Evolutionary conservation across 2,888 invertebrate species (phyloP).

Genomic region (Chloroclysta siterata): DNA sequence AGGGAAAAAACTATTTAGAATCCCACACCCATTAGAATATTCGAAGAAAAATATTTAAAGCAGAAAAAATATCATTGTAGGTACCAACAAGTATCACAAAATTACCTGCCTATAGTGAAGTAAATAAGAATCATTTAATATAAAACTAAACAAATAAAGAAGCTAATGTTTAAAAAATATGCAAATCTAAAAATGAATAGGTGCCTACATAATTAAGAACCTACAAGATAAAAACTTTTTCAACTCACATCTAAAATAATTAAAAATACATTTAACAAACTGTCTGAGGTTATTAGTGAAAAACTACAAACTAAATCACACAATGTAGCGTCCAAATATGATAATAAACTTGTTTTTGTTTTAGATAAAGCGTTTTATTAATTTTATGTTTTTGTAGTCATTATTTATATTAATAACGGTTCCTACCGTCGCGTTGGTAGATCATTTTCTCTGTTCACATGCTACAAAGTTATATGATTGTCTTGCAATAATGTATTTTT

Average conservation of each 20-base stretch:
- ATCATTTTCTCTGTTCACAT: neutral
- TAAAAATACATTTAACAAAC: neutral
- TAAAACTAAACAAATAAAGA: neutral
- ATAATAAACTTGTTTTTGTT: conserved; percentile 6
- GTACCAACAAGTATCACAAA: no score
- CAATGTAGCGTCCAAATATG: conserved; percentile 5
- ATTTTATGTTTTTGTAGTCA: conserved; percentile 3
- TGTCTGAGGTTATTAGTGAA: neutral
- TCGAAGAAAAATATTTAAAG: no score
- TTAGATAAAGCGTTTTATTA: conserved; percentile 3
- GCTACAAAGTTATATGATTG: neutral
- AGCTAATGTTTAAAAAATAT: neutral
- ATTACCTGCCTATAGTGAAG: neutral
- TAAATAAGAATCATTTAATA: neutral
- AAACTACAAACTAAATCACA: conserved; percentile 15
- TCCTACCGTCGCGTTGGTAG: conserved; percentile 10
- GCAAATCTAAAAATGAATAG: neutral
- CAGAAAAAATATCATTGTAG: no score
- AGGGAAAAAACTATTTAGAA: no score
- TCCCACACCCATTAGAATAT: no score
- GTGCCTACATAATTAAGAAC: neutral
- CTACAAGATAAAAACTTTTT: neutral
- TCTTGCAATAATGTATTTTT: neutral
- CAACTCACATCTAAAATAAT: neutral
- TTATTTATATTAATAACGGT: neutral